Base-by-base conservation (phyloP, 2,888 invertebrate species). In the Pterobdella sp. region DNA sequence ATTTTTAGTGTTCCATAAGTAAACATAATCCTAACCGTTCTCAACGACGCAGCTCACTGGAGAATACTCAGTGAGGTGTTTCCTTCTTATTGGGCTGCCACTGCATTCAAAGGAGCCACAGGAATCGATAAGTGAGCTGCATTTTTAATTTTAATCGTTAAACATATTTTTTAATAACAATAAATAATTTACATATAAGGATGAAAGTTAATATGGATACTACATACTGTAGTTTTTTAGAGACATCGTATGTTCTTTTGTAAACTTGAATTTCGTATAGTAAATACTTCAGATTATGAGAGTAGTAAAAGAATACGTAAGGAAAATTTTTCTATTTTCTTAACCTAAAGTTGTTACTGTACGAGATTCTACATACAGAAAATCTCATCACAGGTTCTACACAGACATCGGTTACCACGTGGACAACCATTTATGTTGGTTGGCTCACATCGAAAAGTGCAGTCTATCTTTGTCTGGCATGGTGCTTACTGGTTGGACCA, bases 81-180 rank as follows among this genome's bases (percentile, higher is more conserved):
- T 82, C 84, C 86, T 1, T 86, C 87, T 52, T 84, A 92, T 32
- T 92, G 92, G 91, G 86, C 90, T 64, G 92, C 91, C 0, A 89
- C 91, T 74, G 92, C 93, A 0, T 93, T 89, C 80, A 93, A 93
- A 85, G 93, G 92, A 0, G 91, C 93, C 0, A 90, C 91, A 75
- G 90, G 91, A 4, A 79, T 89, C 72, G 87, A 88, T 78, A 88
- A 89, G 84, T 88, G 88, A 75, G 80, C n/a, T n/a, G n/a, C n/a
- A n/a, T n/a, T n/a, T n/a, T n/a, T n/a, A n/a, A n/a, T n/a, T n/a
- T n/a, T n/a, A n/a, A n/a, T n/a, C n/a, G n/a, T n/a, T n/a, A n/a
- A n/a, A n/a, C n/a, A n/a, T n/a, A n/a, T n/a, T n/a, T n/a, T n/a
- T n/a, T n/a, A n/a, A n/a, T n/a, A n/a, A n/a, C n/a, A n/a, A n/a